Conservation (phyloP, 2,797 vertebrate species). For the Champsocephalus gunnari region DNA sequence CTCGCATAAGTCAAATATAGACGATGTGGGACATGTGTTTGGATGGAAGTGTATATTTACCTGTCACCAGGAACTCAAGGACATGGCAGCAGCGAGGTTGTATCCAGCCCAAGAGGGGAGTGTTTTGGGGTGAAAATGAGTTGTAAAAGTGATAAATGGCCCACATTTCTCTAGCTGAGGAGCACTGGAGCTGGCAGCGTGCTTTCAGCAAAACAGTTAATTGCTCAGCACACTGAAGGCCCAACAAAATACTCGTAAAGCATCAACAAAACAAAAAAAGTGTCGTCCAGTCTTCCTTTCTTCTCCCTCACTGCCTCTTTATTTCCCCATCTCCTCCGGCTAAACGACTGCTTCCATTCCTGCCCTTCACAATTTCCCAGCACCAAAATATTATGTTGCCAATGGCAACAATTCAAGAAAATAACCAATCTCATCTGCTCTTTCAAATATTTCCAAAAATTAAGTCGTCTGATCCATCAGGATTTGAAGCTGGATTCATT, state of each 20-base stretch:
- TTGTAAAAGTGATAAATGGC: slow-evolving; percentile 79
- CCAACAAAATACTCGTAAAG: slow-evolving; percentile 79
- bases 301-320: slow-evolving; percentile 50
- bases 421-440: slow-evolving; percentile 80
- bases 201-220: slow-evolving; percentile 82
- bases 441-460: slow-evolving; percentile 82
- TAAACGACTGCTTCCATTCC: slow-evolving; percentile 64
- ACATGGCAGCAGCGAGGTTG: slow-evolving; percentile 57
- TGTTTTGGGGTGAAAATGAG: slow-evolving; percentile 77
- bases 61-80: slow-evolving; percentile 76
- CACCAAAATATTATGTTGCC: slow-evolving; percentile 85
- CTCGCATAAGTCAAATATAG: slow-evolving; percentile 74
- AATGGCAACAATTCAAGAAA: slow-evolving; percentile 86
- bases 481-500: slow-evolving; percentile 78
- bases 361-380: slow-evolving; percentile 71
- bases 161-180: slow-evolving; percentile 63
- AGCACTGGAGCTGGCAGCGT: slow-evolving; percentile 64
- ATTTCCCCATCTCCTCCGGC: slow-evolving; percentile 44
- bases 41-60: slow-evolving; percentile 81
- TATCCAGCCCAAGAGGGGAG: slow-evolving; percentile 56
- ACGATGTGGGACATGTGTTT: slow-evolving; percentile 70
- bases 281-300: slow-evolving; percentile 36
- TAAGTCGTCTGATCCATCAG: slow-evolving; percentile 78
- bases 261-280: slow-evolving; percentile 56
- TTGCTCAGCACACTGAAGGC: slow-evolving; percentile 82